Evolutionary conservation across 2,797 vertebrate species (phyloP).

Genomic region (Phataginus tricuspis): DNA sequence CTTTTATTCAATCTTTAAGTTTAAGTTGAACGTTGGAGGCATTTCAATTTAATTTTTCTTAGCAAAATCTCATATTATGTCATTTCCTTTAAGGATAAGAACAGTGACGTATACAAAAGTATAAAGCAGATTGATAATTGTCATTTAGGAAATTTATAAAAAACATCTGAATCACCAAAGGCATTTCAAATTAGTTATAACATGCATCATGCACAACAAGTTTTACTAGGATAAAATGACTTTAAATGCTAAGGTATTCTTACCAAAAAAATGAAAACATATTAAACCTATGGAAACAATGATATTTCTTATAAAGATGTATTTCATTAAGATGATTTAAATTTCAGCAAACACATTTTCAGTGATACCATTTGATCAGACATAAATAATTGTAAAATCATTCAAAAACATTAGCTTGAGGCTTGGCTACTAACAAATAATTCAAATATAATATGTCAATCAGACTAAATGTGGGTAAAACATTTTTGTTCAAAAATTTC

Average conservation of each 20-base stretch:
- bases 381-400: background rate
- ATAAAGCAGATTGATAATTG: constrained; percentile 82
- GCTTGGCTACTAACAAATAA: background rate
- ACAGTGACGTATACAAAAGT: constrained; percentile 80
- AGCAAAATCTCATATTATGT: constrained; percentile 69
- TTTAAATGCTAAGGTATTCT: background rate
- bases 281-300: background rate
- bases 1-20: constrained; percentile 73
- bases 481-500: background rate
- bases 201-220: background rate
- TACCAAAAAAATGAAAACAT: constrained; percentile 15
- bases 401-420: background rate
- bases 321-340: background rate
- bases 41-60: constrained; percentile 81
- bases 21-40: constrained; percentile 71
- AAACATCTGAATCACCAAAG: constrained; percentile 76
- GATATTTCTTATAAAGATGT: background rate
- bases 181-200: constrained; percentile 79
- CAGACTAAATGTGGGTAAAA: background rate
- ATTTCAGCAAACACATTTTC: constrained; percentile 21
- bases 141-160: constrained; percentile 79
- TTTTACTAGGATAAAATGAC: constrained; percentile 50
- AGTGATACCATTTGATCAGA: background rate
- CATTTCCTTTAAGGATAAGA: constrained; percentile 73
- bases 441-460: background rate